phyloP scores from a whole-genome alignment of 2,113 vertebrate genomes.

The Psittacus erithacus region DNA sequence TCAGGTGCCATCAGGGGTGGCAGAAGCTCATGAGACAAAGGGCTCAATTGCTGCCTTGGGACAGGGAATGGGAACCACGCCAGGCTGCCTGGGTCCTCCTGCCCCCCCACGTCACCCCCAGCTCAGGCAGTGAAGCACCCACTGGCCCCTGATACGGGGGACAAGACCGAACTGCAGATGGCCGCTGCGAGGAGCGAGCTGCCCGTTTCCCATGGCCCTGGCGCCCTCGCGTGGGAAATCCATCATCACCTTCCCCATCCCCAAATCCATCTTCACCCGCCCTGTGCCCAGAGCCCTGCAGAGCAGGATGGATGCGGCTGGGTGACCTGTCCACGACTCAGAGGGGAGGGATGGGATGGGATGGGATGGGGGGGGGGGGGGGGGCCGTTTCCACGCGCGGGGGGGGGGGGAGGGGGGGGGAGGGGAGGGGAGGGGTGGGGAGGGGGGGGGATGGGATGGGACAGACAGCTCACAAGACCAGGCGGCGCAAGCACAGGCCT shows the following conservation, averaged over 20 bases:
- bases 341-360: not conserved
- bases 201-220: not conserved
- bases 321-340: rapidly evolving
- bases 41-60: not conserved
- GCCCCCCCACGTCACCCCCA: rapidly evolving
- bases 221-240: not conserved
- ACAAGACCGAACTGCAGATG: not conserved
- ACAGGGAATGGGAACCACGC: not conserved
- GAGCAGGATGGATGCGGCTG: not conserved
- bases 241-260: not conserved
- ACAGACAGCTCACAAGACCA: not conserved
- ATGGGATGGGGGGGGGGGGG: not conserved
- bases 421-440: not conserved
- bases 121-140: rapidly evolving
- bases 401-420: not conserved
- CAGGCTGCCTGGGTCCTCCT: not conserved
- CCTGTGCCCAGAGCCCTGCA: not conserved
- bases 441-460: not conserved
- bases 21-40: not conserved
- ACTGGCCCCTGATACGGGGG: rapidly evolving
- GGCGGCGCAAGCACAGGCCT: not conserved
- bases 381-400: no score
- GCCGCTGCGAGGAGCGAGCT: not conserved
- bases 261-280: not conserved
- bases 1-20: not conserved